Evolutionary conservation across 2,888 invertebrate species (phyloP).

Genomic region (Tethea ocularis): DNA sequence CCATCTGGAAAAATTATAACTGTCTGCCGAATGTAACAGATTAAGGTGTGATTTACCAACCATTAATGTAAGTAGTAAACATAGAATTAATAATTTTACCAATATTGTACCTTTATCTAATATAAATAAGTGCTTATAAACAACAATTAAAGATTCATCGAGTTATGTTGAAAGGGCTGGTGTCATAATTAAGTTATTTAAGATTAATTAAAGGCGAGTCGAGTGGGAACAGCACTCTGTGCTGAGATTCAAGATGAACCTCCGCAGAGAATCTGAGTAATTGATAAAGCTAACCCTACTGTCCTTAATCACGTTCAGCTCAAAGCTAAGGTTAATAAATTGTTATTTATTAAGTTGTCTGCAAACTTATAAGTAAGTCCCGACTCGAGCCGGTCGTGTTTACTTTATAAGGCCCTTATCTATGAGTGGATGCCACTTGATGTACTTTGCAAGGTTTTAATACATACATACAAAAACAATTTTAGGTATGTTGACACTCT

Average conservation of each 20-base stretch:
- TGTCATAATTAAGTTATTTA: constrained; percentile 70
- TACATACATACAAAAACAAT: not conserved
- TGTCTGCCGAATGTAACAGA: constrained; percentile 32
- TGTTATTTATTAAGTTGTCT: constrained; percentile 60
- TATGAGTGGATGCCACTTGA: no score
- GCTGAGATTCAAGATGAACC: constrained; percentile 32
- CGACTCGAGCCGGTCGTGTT: constrained; percentile 18
- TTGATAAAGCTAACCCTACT: constrained; percentile 71
- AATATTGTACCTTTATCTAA: not conserved
- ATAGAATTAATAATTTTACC: no score
- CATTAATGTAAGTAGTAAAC: not conserved
- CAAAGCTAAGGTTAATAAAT: constrained; percentile 57
- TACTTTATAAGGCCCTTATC: not conserved
- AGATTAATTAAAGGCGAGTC: constrained; percentile 63
- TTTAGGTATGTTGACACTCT: no score
- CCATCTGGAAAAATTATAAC: not conserved
- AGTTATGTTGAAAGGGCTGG: constrained; percentile 32
- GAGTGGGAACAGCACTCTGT: constrained; percentile 39
- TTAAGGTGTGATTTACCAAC: constrained; percentile 16
- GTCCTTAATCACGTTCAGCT: constrained; percentile 64
- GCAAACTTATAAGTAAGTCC: constrained; percentile 45
- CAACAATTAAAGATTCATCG: constrained; percentile 7
- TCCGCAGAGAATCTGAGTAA: constrained; percentile 64
- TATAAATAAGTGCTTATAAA: not conserved
- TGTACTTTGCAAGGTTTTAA: not conserved